These are phyloP conservation scores for Cyclophora punctaria DNA, from an alignment of 2,888 invertebrate genomes.

Conservation along the genomic window DNA sequence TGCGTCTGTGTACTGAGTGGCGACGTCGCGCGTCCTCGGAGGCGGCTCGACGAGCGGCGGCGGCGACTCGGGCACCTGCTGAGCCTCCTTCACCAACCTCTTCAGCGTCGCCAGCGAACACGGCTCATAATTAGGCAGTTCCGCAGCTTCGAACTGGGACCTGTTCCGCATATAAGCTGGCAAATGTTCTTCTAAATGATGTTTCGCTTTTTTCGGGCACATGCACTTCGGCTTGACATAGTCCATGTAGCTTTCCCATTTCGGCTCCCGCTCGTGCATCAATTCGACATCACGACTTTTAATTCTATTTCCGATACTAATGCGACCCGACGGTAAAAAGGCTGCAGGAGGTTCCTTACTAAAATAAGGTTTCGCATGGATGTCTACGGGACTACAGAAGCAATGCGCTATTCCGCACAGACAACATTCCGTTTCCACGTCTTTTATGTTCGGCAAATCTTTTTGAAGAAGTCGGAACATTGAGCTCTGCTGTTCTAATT, in stretches of 20 bases:
- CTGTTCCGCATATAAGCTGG: constrained; percentile 54
- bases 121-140: constrained; percentile 46
- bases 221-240: constrained; percentile 40
- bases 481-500: constrained; percentile 42
- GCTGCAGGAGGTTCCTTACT: constrained; percentile 16
- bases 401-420: constrained; percentile 43
- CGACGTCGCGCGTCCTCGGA: constrained; percentile 31
- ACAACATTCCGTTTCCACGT: constrained; percentile 36
- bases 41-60: constrained; percentile 7
- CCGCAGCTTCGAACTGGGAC: constrained; percentile 38
- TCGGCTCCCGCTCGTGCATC: constrained; percentile 47
- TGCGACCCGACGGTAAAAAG: not conserved
- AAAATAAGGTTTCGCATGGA: too few relatives aligned
- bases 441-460: constrained; percentile 40
- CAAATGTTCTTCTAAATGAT: constrained; percentile 46
- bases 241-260: constrained; percentile 47
- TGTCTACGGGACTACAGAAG: constrained; percentile 31
- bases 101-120: constrained; percentile 39
- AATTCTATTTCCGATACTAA: constrained; percentile 30
- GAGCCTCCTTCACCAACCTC: constrained; percentile 37
- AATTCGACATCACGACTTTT: constrained; percentile 31
- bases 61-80: constrained; percentile 18
- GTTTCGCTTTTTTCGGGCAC: constrained; percentile 46
- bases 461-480: constrained; percentile 51
- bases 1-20: constrained; percentile 44